These are phyloP conservation scores for Drosophila quadrilineata DNA, from an alignment of 1,140 invertebrate genomes.

Conservation along the genomic window DNA sequence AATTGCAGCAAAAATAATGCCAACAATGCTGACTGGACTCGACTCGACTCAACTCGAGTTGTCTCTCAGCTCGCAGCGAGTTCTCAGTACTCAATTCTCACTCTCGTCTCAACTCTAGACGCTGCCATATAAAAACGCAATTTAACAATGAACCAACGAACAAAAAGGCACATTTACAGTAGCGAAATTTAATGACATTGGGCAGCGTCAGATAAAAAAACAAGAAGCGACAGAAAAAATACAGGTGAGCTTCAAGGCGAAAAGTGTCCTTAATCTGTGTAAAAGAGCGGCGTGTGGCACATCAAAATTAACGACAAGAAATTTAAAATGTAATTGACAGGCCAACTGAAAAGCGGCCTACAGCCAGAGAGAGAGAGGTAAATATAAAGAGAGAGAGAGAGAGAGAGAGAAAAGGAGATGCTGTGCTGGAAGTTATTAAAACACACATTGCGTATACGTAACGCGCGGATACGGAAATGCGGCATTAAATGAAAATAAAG, in stretches of 20 bases:
- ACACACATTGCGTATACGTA: constrained; percentile 68
- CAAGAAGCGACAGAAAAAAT: constrained; percentile 3
- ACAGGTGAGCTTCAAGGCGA: constrained; percentile 39
- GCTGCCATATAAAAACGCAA: constrained; percentile 48
- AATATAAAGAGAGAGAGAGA: too few relatives aligned
- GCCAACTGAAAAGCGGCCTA: too few relatives aligned
- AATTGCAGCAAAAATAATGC: constrained; percentile 26
- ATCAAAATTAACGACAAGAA: constrained; percentile 75
- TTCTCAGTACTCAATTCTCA: too few relatives aligned
- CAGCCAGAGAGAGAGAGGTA: too few relatives aligned
- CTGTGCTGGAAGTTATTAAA: constrained; percentile 68
- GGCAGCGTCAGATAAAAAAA: constrained; percentile 31
- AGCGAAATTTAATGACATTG: constrained; percentile 70
- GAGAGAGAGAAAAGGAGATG: constrained; percentile 4
- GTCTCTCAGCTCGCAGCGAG: too few relatives aligned
- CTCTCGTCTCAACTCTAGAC: too few relatives aligned
- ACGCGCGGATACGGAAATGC: constrained; percentile 60
- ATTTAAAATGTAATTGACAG: constrained; percentile 80
- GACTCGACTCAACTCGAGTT: neutral
- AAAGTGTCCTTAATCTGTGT: constrained; percentile 71
- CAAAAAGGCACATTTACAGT: constrained; percentile 63
- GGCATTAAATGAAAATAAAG: constrained; percentile 75
- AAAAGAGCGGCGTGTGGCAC: constrained; percentile 44
- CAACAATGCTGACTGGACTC: constrained; percentile 4
- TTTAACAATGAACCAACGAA: constrained; percentile 57